Evolutionary conservation across 2,113 vertebrate species (phyloP).

Genomic region (Etheostoma cragini): DNA sequence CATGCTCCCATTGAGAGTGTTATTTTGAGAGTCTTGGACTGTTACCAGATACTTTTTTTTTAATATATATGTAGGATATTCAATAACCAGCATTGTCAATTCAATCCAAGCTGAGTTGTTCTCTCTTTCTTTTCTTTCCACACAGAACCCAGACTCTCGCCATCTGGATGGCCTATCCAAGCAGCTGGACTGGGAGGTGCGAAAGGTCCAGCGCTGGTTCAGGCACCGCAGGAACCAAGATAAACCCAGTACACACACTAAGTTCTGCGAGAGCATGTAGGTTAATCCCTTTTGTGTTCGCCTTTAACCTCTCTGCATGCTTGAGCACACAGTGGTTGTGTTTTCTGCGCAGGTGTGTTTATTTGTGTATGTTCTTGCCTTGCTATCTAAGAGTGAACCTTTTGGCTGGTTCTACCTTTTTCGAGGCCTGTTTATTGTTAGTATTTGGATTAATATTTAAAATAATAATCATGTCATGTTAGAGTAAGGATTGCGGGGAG

Average conservation of each 20-base stretch:
- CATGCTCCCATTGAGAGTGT: background rate
- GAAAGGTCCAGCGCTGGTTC: conserved; percentile 97
- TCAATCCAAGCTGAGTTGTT: background rate
- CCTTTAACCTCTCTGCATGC: conserved; percentile 21
- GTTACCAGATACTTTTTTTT: background rate
- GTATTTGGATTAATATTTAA: background rate
- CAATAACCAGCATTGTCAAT: background rate
- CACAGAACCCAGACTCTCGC: conserved; percentile 91
- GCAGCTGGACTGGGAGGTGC: conserved; percentile 97
- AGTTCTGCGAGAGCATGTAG: conserved; percentile 99
- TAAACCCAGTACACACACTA: conserved; percentile 93
- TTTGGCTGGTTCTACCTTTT: background rate
- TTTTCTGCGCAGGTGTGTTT: background rate
- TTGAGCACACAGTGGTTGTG: background rate
- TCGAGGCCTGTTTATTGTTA: background rate
- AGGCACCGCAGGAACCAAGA: conserved; percentile 96
- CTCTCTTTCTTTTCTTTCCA: background rate
- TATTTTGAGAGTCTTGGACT: background rate
- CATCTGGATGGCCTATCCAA: conserved; percentile 94
- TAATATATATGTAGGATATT: too few species aligned
- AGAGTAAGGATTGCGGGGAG: background rate
- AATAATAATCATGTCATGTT: background rate
- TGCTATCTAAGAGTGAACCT: background rate
- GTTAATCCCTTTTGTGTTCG: conserved; percentile 61
- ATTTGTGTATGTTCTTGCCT: background rate